phyloP scores from a whole-genome alignment of 2,797 vertebrate genomes.

The Pangasius larnaudii region DNA sequence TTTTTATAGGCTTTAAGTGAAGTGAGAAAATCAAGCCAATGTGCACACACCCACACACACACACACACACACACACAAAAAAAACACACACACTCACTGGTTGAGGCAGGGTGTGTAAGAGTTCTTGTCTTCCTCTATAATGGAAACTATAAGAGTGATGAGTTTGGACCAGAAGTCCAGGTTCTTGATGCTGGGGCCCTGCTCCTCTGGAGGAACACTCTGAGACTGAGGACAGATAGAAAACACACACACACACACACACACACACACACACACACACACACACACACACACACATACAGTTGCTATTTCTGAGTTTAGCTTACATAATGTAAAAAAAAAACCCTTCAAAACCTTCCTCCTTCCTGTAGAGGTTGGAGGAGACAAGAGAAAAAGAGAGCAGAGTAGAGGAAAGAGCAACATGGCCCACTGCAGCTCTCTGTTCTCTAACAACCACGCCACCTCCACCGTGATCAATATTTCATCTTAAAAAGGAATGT shows the following conservation, averaged over 20 bases:
- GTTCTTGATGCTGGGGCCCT: slow-evolving; percentile 92
- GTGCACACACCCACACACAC: not conserved
- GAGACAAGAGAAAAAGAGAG: not conserved
- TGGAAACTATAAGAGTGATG: slow-evolving; percentile 96
- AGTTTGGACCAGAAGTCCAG: slow-evolving; percentile 99
- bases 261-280: slow-evolving; percentile 39
- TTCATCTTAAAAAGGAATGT: slow-evolving; percentile 33
- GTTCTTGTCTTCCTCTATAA: slow-evolving; percentile 98
- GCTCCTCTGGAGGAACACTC: slow-evolving; percentile 92
- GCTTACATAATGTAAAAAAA: not conserved
- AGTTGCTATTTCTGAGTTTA: not conserved
- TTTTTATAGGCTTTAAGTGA: not conserved
- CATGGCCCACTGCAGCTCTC: slow-evolving; percentile 16
- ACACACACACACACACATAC: slow-evolving; percentile 29
- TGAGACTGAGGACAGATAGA: slow-evolving; percentile 78
- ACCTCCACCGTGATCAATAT: slow-evolving; percentile 49
- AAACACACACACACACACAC: slow-evolving; percentile 34
- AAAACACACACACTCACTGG: slow-evolving; percentile 76
- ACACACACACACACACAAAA: slow-evolving; percentile 48
- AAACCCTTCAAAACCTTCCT: not conserved
- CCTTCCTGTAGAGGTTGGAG: not conserved
- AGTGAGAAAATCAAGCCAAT: not conserved
- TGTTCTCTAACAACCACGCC: slow-evolving; percentile 33
- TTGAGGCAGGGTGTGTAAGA: slow-evolving; percentile 96
- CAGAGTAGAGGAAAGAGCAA: slow-evolving; percentile 8